Evolutionary conservation across 2,888 invertebrate species (phyloP), one percentile per base, ranked within the genome.

Genomic region (Ommatoiulus sabulosus): DNA sequence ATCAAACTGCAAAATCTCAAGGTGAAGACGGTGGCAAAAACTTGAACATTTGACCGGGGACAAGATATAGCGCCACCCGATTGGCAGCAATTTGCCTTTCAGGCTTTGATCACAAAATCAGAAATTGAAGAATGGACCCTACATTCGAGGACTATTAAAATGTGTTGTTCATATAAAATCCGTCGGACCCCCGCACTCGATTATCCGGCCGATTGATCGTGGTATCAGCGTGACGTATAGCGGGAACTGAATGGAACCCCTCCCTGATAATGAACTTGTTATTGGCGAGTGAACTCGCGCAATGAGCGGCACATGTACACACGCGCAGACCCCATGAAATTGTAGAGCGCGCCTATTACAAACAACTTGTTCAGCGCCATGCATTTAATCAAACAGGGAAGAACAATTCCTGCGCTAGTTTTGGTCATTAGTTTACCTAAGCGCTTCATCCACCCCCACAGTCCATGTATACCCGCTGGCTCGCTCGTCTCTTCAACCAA

Each of bases 311-410:
- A 3, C 15, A 3, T 63, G 4, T n/a, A n/a, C n/a, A n/a, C n/a
- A n/a, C n/a, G n/a, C 63, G n/a, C 20, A 17, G 63, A 63, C 63
- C 63, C n/a, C 63, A 17, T 63, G n/a, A 63, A 17, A 63, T 63
- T 63, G 63, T 12, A n/a, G 63, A 63, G 63, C 63, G 2, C 4
- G 52, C 52, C 52, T 52, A n/a, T 63, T 63, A 3, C 20, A 63
- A 63, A 63, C 63, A 63, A 63, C 63, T n/a, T 63, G 63, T n/a
- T 63, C 63, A 63, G 63, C 63, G 63, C 63, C 12, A n/a, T 63
- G n/a, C n/a, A n/a, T n/a, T 63, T 63, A 63, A 63, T 63, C 63
- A 63, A 63, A 63, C 63, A 63, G 63, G 63, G n/a, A 63, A 63
- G 63, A 63, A 63, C 63, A 63, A 63, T 63, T 63, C 52, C 52